phyloP scores from a whole-genome alignment of 2,888 invertebrate genomes.

The Macaria liturata region DNA sequence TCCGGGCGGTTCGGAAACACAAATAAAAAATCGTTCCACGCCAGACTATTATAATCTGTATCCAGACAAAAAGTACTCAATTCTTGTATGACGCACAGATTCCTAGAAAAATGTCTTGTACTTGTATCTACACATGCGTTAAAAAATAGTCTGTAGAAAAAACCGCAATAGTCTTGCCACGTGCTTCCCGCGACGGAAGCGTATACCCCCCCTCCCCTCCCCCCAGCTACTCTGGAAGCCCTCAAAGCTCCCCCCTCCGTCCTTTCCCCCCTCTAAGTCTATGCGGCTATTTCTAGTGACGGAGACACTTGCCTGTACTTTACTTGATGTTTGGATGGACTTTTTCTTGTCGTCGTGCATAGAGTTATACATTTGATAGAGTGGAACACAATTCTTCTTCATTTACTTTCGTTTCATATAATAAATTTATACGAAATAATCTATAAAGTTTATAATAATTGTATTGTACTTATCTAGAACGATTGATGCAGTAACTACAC shows the following conservation, averaged over 20 bases:
- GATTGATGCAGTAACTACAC: too few relatives aligned
- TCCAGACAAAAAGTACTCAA: too few relatives aligned
- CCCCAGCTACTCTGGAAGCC: too few relatives aligned
- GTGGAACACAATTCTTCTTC: not conserved
- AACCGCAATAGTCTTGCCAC: constrained; percentile 55
- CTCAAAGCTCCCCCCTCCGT: constrained; percentile 29
- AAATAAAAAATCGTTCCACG: too few relatives aligned
- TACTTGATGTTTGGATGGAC: constrained; percentile 62
- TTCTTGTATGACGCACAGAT: constrained; percentile 19
- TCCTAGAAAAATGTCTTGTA: constrained; percentile 31
- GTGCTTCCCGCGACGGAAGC: constrained; percentile 65
- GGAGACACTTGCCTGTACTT: constrained; percentile 75
- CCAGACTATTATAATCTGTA: too few relatives aligned
- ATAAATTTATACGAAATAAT: too few relatives aligned
- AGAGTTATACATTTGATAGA: constrained; percentile 41
- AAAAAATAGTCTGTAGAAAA: constrained; percentile 24
- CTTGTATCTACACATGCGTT: constrained; percentile 25
- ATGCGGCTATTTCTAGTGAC: constrained; percentile 68
- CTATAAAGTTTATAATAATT: too few relatives aligned
- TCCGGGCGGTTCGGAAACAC: too few relatives aligned
- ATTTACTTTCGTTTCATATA: too few relatives aligned
- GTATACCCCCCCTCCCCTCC: constrained; percentile 35
- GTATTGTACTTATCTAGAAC: too few relatives aligned
- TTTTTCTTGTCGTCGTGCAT: constrained; percentile 46
- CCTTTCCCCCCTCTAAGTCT: constrained; percentile 35